Conservation (phyloP, 2,113 vertebrate species). For the Excalfactoria chinensis region DNA sequence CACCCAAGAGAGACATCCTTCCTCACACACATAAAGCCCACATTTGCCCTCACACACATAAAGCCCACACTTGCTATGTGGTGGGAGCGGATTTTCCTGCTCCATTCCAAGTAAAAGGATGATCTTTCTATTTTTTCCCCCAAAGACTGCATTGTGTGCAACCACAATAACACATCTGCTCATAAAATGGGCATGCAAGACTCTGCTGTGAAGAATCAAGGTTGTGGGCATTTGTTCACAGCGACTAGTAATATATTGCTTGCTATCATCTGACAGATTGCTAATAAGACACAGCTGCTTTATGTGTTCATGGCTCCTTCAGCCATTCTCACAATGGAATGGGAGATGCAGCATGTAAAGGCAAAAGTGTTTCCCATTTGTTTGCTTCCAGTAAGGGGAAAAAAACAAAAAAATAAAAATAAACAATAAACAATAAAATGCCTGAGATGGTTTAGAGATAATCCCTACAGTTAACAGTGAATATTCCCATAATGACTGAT, state of each 20-base stretch:
- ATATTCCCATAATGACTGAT: neutral
- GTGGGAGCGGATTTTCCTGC: neutral
- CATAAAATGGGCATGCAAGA: neutral
- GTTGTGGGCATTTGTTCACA: neutral
- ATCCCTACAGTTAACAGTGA: neutral
- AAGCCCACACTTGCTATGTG: neutral
- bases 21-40: neutral
- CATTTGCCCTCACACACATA: neutral
- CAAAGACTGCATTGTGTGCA: neutral
- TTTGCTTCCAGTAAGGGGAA: neutral
- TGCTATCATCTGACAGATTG: neutral
- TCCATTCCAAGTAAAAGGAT: neutral
- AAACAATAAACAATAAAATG: neutral
- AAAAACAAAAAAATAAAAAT: no score
- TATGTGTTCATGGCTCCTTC: accelerated
- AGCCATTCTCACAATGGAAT: neutral
- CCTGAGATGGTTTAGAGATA: neutral
- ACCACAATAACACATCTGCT: neutral
- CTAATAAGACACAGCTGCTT: neutral
- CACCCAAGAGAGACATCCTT: neutral
- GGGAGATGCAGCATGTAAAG: neutral
- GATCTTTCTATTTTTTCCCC: neutral
- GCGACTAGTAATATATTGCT: neutral
- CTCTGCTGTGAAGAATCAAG: neutral
- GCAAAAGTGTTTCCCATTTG: neutral